Conservation (phyloP, 2,113 vertebrate genomes). For the Pseudorectes ferrugineus region DNA sequence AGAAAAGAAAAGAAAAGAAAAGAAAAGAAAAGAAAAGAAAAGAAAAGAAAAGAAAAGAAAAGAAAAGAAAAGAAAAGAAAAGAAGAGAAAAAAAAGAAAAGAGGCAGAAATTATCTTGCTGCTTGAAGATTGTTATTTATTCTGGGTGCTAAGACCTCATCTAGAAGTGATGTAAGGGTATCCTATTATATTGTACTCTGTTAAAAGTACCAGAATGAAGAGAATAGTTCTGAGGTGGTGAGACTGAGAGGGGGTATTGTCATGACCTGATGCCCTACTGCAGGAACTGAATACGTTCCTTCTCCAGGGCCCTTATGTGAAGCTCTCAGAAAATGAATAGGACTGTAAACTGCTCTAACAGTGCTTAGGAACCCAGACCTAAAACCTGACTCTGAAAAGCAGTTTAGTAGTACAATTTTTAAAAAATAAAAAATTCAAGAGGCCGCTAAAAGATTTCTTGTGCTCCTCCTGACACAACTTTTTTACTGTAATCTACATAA, state of each 20-base stretch:
- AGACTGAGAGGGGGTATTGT: not conserved
- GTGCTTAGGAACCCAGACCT: not conserved
- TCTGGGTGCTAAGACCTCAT: not conserved
- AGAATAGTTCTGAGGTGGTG: not conserved
- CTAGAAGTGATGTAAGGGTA: not conserved
- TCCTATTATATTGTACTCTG: not conserved
- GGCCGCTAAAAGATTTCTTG: not conserved
- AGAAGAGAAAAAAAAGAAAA: too few species aligned
- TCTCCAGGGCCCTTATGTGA: slow-evolving; percentile 21
- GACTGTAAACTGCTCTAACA: not conserved
- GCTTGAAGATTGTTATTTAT: slow-evolving; percentile 35
- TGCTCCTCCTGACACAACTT: not conserved
- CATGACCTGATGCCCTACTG: not conserved
- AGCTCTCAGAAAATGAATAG: not conserved
- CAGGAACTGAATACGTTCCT: not conserved
- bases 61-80: too few species aligned
- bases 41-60: not conserved
- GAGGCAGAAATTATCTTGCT: slow-evolving; percentile 4
- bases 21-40: not conserved
- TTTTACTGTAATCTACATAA: not conserved
- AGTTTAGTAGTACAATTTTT: not conserved
- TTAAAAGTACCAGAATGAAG: not conserved
- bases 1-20: too few species aligned
- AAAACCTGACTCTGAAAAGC: not conserved
- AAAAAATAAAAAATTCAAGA: not conserved